Evolutionary conservation across 2,113 vertebrate species (phyloP).

Genomic region (Nyctereutes procyonoides): DNA sequence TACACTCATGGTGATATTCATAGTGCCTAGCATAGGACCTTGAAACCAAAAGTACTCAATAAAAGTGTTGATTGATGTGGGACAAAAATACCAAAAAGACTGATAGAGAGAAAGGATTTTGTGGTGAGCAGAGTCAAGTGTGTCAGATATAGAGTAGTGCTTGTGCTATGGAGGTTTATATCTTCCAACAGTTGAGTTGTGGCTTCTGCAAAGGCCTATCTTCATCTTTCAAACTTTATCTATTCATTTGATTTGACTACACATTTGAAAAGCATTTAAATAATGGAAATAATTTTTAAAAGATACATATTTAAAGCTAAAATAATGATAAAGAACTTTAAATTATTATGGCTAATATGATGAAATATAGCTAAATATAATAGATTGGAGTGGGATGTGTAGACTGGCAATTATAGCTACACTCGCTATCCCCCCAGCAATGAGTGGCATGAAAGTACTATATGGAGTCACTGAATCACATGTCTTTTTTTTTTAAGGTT

Average conservation of each 20-base stretch:
- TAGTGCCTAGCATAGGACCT: background rate
- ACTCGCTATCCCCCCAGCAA: background rate
- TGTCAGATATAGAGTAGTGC: background rate
- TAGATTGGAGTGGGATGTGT: background rate
- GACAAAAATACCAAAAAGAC: background rate
- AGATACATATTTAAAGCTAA: background rate
- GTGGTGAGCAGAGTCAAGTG: background rate
- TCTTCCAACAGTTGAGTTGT: background rate
- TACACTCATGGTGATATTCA: background rate
- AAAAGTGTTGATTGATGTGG: background rate
- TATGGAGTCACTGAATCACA: background rate
- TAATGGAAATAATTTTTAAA: background rate
- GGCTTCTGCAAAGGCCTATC: background rate
- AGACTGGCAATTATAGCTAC: background rate
- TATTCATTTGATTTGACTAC: background rate
- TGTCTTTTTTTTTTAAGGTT: background rate
- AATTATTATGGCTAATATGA: background rate
- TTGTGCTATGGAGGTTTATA: background rate
- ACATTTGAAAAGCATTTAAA: background rate
- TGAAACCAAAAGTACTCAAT: background rate
- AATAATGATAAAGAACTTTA: background rate
- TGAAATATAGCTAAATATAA: background rate
- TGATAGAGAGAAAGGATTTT: background rate
- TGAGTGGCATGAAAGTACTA: background rate
- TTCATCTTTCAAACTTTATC: background rate